Conservation (phyloP, 2,113 vertebrate genomes). For the Procavia capensis region DNA sequence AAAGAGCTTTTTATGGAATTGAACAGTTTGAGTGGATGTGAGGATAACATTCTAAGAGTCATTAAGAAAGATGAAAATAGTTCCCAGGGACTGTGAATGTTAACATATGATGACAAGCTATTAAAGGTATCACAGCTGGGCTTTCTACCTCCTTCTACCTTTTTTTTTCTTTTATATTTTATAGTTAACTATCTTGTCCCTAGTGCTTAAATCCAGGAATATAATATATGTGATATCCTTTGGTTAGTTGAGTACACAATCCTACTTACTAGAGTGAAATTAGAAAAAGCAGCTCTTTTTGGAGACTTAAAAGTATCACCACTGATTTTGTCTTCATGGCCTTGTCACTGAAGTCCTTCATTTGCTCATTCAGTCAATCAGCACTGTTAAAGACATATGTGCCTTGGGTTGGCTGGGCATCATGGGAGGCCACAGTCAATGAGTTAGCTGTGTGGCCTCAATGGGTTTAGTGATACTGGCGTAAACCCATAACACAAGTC, state of each 20-base stretch:
- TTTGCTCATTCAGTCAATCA: neutral
- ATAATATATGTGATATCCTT: neutral
- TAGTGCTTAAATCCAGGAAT: neutral
- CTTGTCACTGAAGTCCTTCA: neutral
- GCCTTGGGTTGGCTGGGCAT: neutral
- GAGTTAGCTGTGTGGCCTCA: neutral
- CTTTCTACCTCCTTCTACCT: neutral
- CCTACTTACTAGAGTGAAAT: neutral
- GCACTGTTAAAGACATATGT: neutral
- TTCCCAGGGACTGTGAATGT: neutral
- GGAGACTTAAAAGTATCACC: neutral
- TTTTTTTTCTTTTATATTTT: neutral
- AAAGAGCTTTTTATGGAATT: neutral
- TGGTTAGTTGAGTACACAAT: neutral
- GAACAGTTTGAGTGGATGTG: neutral
- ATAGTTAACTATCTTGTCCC: neutral
- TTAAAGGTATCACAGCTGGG: neutral
- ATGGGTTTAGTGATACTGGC: neutral
- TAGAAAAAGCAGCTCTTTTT: neutral
- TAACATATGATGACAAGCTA: neutral
- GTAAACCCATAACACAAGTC: accelerated
- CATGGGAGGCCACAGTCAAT: neutral
- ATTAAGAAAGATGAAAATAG: neutral
- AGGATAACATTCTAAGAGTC: neutral
- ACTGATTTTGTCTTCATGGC: neutral